Evolutionary conservation across 2,888 invertebrate genomes (phyloP).

Genomic region (Nomada fabriciana): DNA sequence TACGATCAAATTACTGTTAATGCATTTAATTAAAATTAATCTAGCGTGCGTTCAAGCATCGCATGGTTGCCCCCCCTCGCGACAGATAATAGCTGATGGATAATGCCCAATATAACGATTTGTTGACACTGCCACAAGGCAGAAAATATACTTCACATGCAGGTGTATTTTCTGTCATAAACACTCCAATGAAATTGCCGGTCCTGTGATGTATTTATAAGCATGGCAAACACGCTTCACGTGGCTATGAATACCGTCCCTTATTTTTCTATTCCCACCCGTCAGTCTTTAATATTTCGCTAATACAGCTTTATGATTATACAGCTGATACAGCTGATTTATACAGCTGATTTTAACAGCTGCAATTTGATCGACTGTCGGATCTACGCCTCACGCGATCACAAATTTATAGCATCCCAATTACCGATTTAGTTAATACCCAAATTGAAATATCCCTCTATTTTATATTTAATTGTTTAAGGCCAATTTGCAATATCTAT

Average conservation of each 20-base stretch:
- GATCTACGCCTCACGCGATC: not conserved
- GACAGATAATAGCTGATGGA: not conserved
- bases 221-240: constrained; percentile 24
- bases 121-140: constrained; percentile 36
- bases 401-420: not conserved
- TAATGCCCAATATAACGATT: constrained; percentile 35
- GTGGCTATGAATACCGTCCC: constrained; percentile 54
- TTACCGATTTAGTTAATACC: too few relatives aligned
- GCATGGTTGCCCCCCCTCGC: not conserved
- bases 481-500: too few relatives aligned
- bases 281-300: constrained; percentile 1
- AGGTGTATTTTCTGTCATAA: constrained; percentile 36
- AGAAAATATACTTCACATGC: constrained; percentile 21
- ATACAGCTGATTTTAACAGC: not conserved
- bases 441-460: not conserved
- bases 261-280: constrained; percentile 32
- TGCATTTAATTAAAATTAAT: constrained; percentile 26
- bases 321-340: too few relatives aligned
- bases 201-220: constrained; percentile 64
- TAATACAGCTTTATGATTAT: not conserved
- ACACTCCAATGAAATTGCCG: constrained; percentile 52
- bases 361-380: not conserved
- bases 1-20: not conserved
- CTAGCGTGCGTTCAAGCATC: not conserved
- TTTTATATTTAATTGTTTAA: not conserved